Conservation (phyloP, 2,797 vertebrate genomes). For the Eulemur rubriventer region DNA sequence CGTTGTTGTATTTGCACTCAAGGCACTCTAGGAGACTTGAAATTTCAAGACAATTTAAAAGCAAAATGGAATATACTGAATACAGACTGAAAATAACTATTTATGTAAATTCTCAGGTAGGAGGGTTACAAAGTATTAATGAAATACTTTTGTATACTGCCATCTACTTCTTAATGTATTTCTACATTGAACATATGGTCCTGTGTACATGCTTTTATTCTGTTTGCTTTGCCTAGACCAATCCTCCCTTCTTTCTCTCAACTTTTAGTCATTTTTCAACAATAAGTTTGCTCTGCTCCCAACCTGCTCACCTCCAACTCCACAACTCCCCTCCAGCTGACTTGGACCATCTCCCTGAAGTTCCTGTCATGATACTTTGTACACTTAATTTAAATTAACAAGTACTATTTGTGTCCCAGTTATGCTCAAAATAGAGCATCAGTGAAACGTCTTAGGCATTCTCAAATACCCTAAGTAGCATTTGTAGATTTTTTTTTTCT, state of each 20-base stretch:
- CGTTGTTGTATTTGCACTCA: background rate
- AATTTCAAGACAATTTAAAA: background rate
- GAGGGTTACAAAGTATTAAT: background rate
- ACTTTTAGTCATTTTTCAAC: background rate
- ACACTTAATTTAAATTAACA: background rate
- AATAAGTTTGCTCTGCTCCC: background rate
- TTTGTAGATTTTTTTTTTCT: background rate
- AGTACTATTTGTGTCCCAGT: background rate
- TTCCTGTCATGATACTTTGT: background rate
- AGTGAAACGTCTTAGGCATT: background rate
- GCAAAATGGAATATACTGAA: background rate
- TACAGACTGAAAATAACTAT: conserved; percentile 21
- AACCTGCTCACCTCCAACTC: background rate
- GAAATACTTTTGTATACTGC: background rate
- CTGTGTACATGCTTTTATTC: background rate
- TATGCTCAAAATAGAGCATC: background rate
- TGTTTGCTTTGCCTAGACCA: background rate
- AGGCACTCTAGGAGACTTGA: background rate
- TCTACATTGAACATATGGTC: background rate
- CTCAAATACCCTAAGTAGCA: background rate
- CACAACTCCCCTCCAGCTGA: background rate
- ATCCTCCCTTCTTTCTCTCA: background rate
- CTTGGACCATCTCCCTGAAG: background rate
- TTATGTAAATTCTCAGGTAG: conserved; percentile 15
- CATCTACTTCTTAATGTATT: background rate